Evolutionary conservation across 2,888 invertebrate genomes (phyloP).

Genomic region (Athripsodes cinereus): DNA sequence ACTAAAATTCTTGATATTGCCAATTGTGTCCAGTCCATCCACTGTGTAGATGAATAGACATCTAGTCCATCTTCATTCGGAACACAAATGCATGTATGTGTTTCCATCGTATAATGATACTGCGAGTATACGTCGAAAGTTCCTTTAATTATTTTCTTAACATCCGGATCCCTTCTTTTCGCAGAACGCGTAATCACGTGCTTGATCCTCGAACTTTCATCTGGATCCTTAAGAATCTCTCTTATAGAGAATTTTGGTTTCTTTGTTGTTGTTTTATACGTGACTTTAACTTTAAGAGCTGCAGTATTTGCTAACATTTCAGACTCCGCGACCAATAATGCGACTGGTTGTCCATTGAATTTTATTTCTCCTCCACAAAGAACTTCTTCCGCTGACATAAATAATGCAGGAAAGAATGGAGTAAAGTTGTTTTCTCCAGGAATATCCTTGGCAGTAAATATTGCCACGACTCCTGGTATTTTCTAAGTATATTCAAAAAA

Average conservation of each 20-base stretch:
- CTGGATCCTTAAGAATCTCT: conserved; percentile 47
- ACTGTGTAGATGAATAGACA: conserved; percentile 58
- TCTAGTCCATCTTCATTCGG: conserved; percentile 65
- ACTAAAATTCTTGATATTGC: conserved; percentile 49
- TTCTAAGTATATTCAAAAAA: conserved; percentile 46
- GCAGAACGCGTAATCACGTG: conserved; percentile 36
- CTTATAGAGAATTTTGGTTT: conserved; percentile 40
- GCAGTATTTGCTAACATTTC: conserved; percentile 54
- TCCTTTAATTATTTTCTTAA: conserved; percentile 52
- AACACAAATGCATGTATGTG: conserved; percentile 56
- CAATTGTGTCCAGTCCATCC: conserved; percentile 55
- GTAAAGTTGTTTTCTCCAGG: conserved; percentile 61
- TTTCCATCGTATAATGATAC: conserved; percentile 75
- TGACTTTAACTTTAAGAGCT: conserved; percentile 49
- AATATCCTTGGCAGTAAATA: conserved; percentile 60
- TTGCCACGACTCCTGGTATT: conserved; percentile 59
- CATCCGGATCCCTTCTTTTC: conserved; percentile 37
- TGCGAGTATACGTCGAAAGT: conserved; percentile 54
- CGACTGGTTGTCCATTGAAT: conserved; percentile 72
- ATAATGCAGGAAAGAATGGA: conserved; percentile 29
- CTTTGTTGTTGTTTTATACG: conserved; percentile 43
- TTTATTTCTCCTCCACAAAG: conserved; percentile 48
- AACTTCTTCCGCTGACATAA: conserved; percentile 42
- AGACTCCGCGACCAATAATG: conserved; percentile 62
- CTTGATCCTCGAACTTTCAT: conserved; percentile 39